These are phyloP conservation scores for Pantherophis alleghaniensis DNA, from an alignment of 2,797 vertebrate species.

Conservation along the genomic window DNA sequence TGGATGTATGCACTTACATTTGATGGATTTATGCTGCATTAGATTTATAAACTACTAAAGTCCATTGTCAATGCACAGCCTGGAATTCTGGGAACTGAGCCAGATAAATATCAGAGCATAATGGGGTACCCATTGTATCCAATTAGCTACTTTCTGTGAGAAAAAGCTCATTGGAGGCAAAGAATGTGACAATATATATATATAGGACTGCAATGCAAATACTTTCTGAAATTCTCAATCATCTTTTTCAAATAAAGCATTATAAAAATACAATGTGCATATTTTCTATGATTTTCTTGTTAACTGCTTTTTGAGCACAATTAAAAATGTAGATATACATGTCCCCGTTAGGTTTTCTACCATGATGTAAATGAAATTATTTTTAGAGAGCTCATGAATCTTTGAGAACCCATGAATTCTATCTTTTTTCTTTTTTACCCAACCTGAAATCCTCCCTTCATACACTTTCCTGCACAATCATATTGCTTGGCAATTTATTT, in stretches of 20 bases:
- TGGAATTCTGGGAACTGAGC: conserved; percentile 46
- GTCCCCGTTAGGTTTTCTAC: neutral
- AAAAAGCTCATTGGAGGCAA: neutral
- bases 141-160: conserved; percentile 57
- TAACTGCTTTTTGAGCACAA: neutral
- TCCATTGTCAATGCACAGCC: conserved; percentile 50
- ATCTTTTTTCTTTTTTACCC: neutral
- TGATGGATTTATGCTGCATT: conserved; percentile 40
- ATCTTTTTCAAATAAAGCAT: conserved; percentile 34
- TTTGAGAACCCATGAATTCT: neutral
- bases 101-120: conserved; percentile 59
- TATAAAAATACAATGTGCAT: neutral
- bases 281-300: neutral
- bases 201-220: neutral
- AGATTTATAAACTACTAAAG: neutral
- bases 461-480: neutral
- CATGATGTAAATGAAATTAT: neutral
- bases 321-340: neutral
- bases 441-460: conserved; percentile 3
- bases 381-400: neutral
- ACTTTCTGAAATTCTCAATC: conserved; percentile 46
- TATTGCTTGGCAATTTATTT: neutral
- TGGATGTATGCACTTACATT: conserved; percentile 3
- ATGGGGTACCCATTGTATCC: conserved; percentile 59
- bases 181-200: neutral